Base-by-base conservation (phyloP, 2,888 invertebrate species). In the Andricus curvator region DNA sequence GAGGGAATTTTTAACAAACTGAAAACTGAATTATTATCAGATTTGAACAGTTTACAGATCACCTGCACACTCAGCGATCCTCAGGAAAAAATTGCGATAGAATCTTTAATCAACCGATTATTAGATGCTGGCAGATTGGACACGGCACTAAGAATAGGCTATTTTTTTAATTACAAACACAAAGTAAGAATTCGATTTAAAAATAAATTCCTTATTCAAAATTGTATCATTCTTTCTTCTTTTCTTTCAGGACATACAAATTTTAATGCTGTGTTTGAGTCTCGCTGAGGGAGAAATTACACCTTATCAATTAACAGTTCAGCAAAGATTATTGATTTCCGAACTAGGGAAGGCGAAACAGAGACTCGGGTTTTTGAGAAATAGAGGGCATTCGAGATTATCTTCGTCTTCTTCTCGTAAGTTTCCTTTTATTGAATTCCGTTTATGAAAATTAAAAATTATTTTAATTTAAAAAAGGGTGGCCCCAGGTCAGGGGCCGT, bases 261-360 rank as follows among this genome's bases (percentile, higher is more conserved):
- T 95, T 64, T 88, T 96, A 68, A 93, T 95, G 89, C 93, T 95
- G 2, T 96, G 95, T 84, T 92, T 95, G 84, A 94, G 94, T 87
- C 89, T 96, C 78, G 96, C 95, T 0, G 96, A 96, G 90, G 95
- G 95, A 4, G 93, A 94, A 6, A 93, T 94, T 60, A 93, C 94
- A 62, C 96, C 96, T 0, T 94, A 95, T 86, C 94, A 96, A 81
- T 90, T 97, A 85, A 95, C 95, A 2, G 93, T 94, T 70, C 95
- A 96, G 87, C 94, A 96, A 88, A 94, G 95, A 77, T 92, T 95
- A 79, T 93, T 96, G 67, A 86, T 95, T 13, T 85, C 87, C 20
- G 89, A 89, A 56, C 76, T 79, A n/a, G 83, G 82, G 29, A 87
- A 86, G 66, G 83, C 25, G 9, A 88, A 86, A 78, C 85, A 88